These are phyloP conservation scores for Microplitis mediator DNA, from an alignment of 1,140 invertebrate species.

Conservation along the genomic window DNA sequence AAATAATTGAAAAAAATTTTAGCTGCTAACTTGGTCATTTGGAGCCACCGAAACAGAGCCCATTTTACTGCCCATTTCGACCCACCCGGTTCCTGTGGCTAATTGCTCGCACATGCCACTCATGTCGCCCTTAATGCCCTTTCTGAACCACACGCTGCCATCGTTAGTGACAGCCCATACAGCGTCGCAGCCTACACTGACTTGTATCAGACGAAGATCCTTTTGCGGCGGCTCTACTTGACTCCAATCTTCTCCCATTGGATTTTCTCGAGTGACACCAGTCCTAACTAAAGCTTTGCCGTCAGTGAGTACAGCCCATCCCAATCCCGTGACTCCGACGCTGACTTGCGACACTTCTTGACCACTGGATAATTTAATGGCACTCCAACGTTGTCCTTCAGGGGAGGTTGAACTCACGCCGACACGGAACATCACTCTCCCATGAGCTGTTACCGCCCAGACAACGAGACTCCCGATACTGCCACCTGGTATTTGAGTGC, in stretches of 20 bases:
- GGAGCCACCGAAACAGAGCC: constrained; percentile 80
- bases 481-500: constrained; percentile 78
- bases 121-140: constrained; percentile 78
- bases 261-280: constrained; percentile 75
- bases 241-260: constrained; percentile 78
- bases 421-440: constrained; percentile 82
- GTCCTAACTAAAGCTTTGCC: constrained; percentile 80
- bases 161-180: constrained; percentile 88
- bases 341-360: constrained; percentile 84
- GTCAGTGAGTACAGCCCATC: constrained; percentile 84
- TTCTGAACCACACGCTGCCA: constrained; percentile 87
- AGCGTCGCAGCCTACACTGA: constrained; percentile 82
- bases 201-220: constrained; percentile 72
- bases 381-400: constrained; percentile 83
- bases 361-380: constrained; percentile 74
- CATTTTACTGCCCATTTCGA: constrained; percentile 85
- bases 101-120: constrained; percentile 73
- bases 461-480: constrained; percentile 76
- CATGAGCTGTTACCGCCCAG: constrained; percentile 90
- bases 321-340: constrained; percentile 80
- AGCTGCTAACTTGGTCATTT: constrained; percentile 72
- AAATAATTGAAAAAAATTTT: background rate
- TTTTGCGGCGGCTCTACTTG: constrained; percentile 77
- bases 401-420: constrained; percentile 80
- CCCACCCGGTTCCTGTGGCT: constrained; percentile 78